Conservation (phyloP, 1,140 invertebrate species). For the Pseudomyrmex concolor region DNA sequence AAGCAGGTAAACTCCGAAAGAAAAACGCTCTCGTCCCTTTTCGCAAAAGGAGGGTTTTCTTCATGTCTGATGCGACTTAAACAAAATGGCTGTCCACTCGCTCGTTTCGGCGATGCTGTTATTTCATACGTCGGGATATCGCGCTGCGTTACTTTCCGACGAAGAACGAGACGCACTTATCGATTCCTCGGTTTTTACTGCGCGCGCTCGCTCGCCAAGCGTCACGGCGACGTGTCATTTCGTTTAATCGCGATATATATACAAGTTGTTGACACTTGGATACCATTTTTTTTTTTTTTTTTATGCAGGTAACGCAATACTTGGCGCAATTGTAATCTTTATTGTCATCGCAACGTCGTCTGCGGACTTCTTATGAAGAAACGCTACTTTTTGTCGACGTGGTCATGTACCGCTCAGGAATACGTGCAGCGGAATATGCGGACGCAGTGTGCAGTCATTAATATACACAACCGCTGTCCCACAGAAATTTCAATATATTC, state of each 20-base stretch:
- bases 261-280: not conserved
- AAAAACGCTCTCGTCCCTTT: constrained; percentile 1
- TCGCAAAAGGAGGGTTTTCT: constrained; percentile 1
- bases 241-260: not conserved
- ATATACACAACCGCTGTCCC: too few relatives aligned
- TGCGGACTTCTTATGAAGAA: too few relatives aligned
- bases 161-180: not conserved
- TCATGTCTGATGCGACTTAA: constrained; percentile 62
- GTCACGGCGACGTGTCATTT: not conserved
- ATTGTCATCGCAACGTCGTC: too few relatives aligned
- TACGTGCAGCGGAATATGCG: too few relatives aligned
- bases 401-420: too few relatives aligned
- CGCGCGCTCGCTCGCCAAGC: too few relatives aligned
- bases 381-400: too few relatives aligned
- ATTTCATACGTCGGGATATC: constrained; percentile 70
- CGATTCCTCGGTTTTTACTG: constrained; percentile 6
- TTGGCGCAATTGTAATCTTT: too few relatives aligned
- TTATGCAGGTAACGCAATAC: too few relatives aligned
- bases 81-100: constrained; percentile 78
- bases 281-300: too few relatives aligned
- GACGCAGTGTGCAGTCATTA: too few relatives aligned
- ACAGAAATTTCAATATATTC: too few relatives aligned
- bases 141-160: not conserved
- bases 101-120: constrained; percentile 71
- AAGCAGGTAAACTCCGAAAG: constrained; percentile 15